Conservation (phyloP, 2,888 invertebrate species). For the Drosophila longiperda region DNA sequence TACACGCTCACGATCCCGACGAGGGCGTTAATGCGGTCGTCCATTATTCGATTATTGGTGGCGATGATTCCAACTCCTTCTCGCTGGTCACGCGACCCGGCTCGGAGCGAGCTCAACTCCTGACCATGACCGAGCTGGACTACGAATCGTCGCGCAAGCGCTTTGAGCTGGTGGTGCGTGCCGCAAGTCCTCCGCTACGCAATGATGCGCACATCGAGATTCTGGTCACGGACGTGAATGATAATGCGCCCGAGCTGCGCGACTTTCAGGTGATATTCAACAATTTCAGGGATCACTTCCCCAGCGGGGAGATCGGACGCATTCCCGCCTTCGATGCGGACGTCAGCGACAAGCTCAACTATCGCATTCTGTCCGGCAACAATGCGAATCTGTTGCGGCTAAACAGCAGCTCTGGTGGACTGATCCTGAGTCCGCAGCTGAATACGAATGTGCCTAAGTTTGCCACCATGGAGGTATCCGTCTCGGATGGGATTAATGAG, state of each 20-base stretch:
- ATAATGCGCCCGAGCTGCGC: conserved; percentile 95
- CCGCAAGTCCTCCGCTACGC: conserved; percentile 95
- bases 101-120: conserved; percentile 93
- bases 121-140: conserved; percentile 96
- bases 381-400: conserved; percentile 95
- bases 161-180: conserved; percentile 94
- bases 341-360: conserved; percentile 93
- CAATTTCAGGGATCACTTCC: conserved; percentile 97
- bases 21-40: conserved; percentile 96
- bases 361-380: conserved; percentile 95
- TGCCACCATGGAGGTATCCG: conserved; percentile 97
- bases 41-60: conserved; percentile 97
- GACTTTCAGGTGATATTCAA: conserved; percentile 98
- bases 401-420: conserved; percentile 92
- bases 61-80: conserved; percentile 95
- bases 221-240: conserved; percentile 96
- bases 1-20: conserved; percentile 96
- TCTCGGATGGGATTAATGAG: conserved; percentile 97
- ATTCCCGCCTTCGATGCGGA: conserved; percentile 98
- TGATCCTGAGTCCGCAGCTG: conserved; percentile 95
- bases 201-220: conserved; percentile 95
- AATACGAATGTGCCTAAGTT: conserved; percentile 98
- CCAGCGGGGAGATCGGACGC: conserved; percentile 94
- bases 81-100: conserved; percentile 92
- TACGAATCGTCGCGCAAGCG: conserved; percentile 97